Base-by-base conservation (phyloP, 2,113 vertebrate species). In the Ammodramus savannarum region DNA sequence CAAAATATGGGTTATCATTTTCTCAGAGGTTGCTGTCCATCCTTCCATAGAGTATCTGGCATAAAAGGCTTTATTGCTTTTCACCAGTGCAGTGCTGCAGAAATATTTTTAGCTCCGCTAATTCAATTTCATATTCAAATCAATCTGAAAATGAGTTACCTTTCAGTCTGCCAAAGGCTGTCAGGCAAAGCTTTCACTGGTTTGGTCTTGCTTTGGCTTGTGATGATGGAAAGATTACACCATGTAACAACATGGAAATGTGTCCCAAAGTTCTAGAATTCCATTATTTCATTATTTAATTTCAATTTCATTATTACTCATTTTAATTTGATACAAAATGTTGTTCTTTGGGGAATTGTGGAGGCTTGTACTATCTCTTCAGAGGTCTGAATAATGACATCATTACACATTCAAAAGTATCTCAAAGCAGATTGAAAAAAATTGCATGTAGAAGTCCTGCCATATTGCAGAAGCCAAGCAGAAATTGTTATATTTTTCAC, bases 111-210 rank as follows among this genome's bases (percentile, higher is more conserved):
- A 97, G 95, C 85, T 82, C 48, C 2, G 6, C 29, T 87, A 81
- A 96, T 87, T 89, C 59, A 89, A 93, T 93, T 85, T 87, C 44
- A 68, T 83, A 93, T 96, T 91, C 89, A 94, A 97, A 95, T 95
- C 85, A 82, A 80, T 72, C 76, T 65, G 51, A 93, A 96, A 95
- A 93, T 67, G n/a, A 89, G 62, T 91, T 94, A 86, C 73, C 63
- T 90, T 95, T 85, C 61, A 73, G 73, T 59, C 71, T 94, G 82
- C 67, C 93, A 80, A 96, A 93, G 73, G 66, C 94, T 72, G 34
- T 52, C 93, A 80, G 58, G 72, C 61, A 95, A 89, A 94, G 31
- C 48, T 93, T 87, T 75, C 62, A 46, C 46, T 63, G 52, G 81
- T 85, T 88, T 71, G 58, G 79, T 91, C 96, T 93, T 66, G 39